Conservation (phyloP, 2,888 invertebrate genomes). For the Tholera decimalis region DNA sequence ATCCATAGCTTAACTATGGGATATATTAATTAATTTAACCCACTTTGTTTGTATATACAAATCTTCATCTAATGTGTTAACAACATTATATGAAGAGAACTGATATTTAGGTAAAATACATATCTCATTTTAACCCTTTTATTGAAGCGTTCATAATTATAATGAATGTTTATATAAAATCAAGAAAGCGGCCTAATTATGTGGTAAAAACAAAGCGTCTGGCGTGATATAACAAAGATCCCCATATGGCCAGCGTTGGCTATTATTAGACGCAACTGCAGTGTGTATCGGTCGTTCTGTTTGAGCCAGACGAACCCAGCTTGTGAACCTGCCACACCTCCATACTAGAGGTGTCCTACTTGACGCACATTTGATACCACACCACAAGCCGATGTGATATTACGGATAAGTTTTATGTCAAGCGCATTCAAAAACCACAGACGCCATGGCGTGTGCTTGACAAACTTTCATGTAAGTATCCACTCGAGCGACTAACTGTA, state of each 20-base stretch:
- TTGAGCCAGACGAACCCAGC: conserved; percentile 70
- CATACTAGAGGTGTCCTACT: conserved; percentile 53
- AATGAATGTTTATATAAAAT: conserved; percentile 23
- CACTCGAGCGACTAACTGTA: conserved; percentile 54
- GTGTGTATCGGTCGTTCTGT: conserved; percentile 72
- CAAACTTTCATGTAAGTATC: conserved; percentile 40
- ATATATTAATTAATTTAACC: conserved; percentile 66
- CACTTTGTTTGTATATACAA: conserved; percentile 40
- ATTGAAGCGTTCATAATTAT: conserved; percentile 14
- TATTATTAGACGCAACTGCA: conserved; percentile 80
- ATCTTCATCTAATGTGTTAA: conserved; percentile 33
- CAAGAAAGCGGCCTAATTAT: conserved; percentile 44
- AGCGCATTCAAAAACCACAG: conserved; percentile 58
- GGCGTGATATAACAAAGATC: conserved; percentile 49
- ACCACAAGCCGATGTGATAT: conserved; percentile 47
- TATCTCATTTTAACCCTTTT: conserved; percentile 18
- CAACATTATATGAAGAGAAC: conserved; percentile 38
- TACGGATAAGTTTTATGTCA: conserved; percentile 56
- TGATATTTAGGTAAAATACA: conserved; percentile 41
- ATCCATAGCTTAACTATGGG: conserved; percentile 59
- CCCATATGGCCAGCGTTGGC: conserved; percentile 71
- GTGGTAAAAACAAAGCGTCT: conserved; percentile 54
- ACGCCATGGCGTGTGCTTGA: conserved; percentile 41
- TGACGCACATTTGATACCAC: conserved; percentile 51
- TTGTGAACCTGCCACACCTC: conserved; percentile 59